Evolutionary conservation across 2,888 invertebrate species (phyloP), one percentile per base, ranked within the genome.

Genomic region (Temnothorax rugatulus): DNA sequence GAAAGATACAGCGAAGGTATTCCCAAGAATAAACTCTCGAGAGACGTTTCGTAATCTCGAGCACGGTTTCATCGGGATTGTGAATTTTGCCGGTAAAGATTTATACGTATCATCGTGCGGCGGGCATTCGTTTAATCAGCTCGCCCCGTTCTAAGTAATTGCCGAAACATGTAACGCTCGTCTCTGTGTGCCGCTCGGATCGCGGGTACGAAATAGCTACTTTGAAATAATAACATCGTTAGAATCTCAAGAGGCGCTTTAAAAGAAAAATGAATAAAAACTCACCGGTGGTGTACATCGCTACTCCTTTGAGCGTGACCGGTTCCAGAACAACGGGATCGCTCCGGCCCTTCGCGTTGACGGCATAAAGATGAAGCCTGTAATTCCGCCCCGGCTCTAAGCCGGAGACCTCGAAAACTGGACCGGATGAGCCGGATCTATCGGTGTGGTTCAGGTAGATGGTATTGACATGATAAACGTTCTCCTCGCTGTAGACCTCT

Each of bases 311-410:
- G 93, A 98, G 96, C 8, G 97, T 97, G 92, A 98, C 97, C 57
- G 98, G 97, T 94, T 98, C 98, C 86, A 98, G 97, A 79, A 97
- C 96, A 73, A 97, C 96, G 44, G 98, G 97, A 91, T 98, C 98
- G 91, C 98, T 98, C 76, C 97, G 96, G 41, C 98, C 98, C 94
- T 98, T 98, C 69, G 97, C 97, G 95, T 98, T 98, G 92, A 97
- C 97, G 1, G 98, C 98, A 93, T 97, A 98, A 89, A 98, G 95
- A 92, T 97, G 97, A 90, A 98, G 97, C 90, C 97, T 96, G 95
- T 97, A 98, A 94, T 96, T 97, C 88, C 96, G 96, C 5, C 97
- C 97, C 1, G 97, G 96, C 90, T 97, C 97, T 79, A 97, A 95
- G 57, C 96, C 97, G 87, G 96, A 96, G 82, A 97, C 96, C 93